Evolutionary conservation across 1,140 invertebrate species (phyloP).

Genomic region (Octopus sinensis): DNA sequence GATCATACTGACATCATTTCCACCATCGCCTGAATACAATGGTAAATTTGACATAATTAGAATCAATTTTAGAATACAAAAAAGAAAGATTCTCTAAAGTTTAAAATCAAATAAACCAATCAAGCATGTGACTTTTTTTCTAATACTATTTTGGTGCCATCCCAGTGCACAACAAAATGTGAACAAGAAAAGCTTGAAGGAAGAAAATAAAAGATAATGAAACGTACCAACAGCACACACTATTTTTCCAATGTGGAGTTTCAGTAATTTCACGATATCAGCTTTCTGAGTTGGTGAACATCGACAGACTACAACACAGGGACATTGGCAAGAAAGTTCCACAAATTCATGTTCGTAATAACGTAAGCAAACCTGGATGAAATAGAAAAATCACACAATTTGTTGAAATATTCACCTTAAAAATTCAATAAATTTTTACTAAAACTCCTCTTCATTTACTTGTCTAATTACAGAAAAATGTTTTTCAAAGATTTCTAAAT

Average conservation of each 20-base stretch:
- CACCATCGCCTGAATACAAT: slow-evolving; percentile 60
- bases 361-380: slow-evolving; percentile 72
- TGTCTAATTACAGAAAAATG: too few species aligned
- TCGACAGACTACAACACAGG: slow-evolving; percentile 88
- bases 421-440: too few species aligned
- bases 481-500: too few species aligned
- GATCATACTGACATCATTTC: slow-evolving; percentile 67
- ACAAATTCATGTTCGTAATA: slow-evolving; percentile 95
- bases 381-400: not conserved
- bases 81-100: too few species aligned
- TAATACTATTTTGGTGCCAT: too few species aligned
- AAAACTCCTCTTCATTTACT: too few species aligned
- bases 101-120: too few species aligned
- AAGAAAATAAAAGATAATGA: too few species aligned
- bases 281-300: slow-evolving; percentile 99
- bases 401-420: not conserved
- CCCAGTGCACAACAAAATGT: too few species aligned
- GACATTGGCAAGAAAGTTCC: slow-evolving; percentile 85
- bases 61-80: too few species aligned
- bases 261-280: slow-evolving; percentile 85
- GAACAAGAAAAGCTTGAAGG: too few species aligned
- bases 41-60: too few species aligned
- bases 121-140: not conserved
- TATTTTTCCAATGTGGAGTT: slow-evolving; percentile 80
- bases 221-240: slow-evolving; percentile 60